Evolutionary conservation across 2,888 invertebrate genomes (phyloP).

Genomic region (Chloroclystis v-ata): DNA sequence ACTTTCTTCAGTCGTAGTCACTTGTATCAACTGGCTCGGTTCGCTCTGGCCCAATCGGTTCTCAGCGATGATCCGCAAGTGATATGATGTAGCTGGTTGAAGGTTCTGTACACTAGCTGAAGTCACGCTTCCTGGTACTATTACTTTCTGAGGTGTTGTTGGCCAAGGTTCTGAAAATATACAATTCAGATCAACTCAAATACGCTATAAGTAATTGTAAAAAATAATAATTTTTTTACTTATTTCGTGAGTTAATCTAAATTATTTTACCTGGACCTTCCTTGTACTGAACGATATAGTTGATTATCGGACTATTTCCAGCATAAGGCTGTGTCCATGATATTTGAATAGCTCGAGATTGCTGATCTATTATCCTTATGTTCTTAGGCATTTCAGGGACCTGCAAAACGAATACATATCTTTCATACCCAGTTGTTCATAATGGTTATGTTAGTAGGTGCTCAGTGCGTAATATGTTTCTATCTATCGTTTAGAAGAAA

Average conservation of each 20-base stretch:
- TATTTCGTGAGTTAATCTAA: too few species aligned
- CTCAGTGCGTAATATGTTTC: too few species aligned
- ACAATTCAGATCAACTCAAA: slow-evolving; percentile 10
- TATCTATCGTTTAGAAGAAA: too few species aligned
- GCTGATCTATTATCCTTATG: slow-evolving; percentile 89
- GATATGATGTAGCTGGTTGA: slow-evolving; percentile 91
- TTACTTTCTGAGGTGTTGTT: slow-evolving; percentile 87
- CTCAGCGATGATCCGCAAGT: slow-evolving; percentile 92
- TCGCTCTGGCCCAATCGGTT: slow-evolving; percentile 93
- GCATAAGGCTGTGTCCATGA: slow-evolving; percentile 94
- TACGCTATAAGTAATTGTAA: too few species aligned
- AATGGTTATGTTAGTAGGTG: too few species aligned
- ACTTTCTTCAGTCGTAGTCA: slow-evolving; percentile 91
- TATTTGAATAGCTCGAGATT: slow-evolving; percentile 89
- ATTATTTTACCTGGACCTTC: slow-evolving; percentile 82
- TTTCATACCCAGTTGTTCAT: too few species aligned
- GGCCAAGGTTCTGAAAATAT: slow-evolving; percentile 85
- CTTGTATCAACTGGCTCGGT: slow-evolving; percentile 90
- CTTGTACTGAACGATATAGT: slow-evolving; percentile 93
- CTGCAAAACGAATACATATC: slow-evolving; percentile 58
- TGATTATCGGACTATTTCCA: slow-evolving; percentile 91
- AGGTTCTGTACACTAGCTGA: slow-evolving; percentile 88
- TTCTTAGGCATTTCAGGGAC: slow-evolving; percentile 94
- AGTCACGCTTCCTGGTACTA: slow-evolving; percentile 89
- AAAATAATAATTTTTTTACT: too few species aligned